These are phyloP conservation scores for Eurois occulta DNA, from an alignment of 2,888 invertebrate species.

Conservation along the genomic window DNA sequence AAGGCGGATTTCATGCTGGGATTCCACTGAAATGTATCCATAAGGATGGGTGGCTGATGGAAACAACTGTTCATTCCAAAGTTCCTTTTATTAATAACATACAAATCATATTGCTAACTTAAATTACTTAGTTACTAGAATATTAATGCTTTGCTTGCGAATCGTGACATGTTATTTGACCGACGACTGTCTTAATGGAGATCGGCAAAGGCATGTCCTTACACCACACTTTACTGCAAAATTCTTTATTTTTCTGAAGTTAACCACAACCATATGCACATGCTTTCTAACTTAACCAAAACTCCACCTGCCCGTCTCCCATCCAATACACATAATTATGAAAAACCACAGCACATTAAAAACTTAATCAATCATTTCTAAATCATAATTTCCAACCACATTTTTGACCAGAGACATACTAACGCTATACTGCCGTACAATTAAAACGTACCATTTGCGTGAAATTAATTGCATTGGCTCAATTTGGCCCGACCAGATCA, in stretches of 20 bases:
- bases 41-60: too few relatives aligned
- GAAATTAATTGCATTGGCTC: conserved; percentile 75
- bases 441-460: conserved; percentile 64
- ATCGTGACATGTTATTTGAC: too few relatives aligned
- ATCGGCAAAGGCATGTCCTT: too few relatives aligned
- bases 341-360: neutral
- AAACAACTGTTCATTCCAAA: too few relatives aligned
- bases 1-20: neutral
- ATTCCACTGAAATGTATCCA: too few relatives aligned
- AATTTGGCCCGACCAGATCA: conserved; percentile 70
- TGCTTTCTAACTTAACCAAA: neutral
- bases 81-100: too few relatives aligned
- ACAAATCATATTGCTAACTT: too few relatives aligned
- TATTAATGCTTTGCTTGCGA: too few relatives aligned
- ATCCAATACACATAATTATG: neutral
- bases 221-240: neutral
- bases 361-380: conserved; percentile 24
- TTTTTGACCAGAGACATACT: conserved; percentile 48
- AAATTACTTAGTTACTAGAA: too few relatives aligned
- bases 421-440: conserved; percentile 4
- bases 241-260: neutral
- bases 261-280: neutral
- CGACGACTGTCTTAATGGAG: too few relatives aligned
- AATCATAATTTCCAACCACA: conserved; percentile 19
- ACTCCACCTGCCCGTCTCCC: too few relatives aligned